A percentile compares a stretch with the other conserved stretches of the same genome.
phyloP scores from a whole-genome alignment of 2,113 vertebrate genomes.

The Pomatorhinus ruficollis region DNA sequence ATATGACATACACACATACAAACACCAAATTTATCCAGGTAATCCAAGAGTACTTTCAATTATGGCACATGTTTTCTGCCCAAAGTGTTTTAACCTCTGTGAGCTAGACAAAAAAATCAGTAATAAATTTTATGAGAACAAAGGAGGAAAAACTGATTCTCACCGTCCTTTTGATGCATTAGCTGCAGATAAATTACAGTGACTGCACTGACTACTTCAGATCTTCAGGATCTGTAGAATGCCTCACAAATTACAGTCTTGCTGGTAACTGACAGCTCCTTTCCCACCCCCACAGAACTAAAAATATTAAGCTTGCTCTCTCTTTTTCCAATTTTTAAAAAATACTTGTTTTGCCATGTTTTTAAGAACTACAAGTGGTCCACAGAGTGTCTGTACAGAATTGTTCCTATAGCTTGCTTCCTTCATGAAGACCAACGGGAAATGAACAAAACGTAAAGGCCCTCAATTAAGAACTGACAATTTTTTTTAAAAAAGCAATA shows the following conservation, averaged over 20 bases:
- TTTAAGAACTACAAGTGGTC: not conserved
- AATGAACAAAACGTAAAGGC: not conserved
- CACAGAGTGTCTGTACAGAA: not conserved
- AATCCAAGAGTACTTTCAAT: not conserved
- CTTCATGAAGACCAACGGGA: not conserved
- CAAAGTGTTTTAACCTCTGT: not conserved
- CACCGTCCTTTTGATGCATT: not conserved
- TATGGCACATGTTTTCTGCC: not conserved
- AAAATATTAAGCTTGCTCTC: constrained; percentile 25
- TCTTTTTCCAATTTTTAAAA: not conserved
- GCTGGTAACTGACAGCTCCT: constrained; percentile 41
- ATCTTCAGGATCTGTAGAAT: not conserved
- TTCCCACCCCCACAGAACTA: constrained; percentile 42
- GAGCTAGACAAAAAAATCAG: not conserved
- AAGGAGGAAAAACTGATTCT: not conserved
- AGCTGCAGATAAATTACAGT: constrained; percentile 10
- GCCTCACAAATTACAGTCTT: constrained; percentile 28
- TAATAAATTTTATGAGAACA: not conserved
- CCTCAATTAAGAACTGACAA: not conserved
- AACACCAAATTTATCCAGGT: not conserved
- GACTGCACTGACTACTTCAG: constrained; percentile 3
- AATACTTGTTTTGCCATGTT: not conserved
- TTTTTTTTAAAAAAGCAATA: not conserved
- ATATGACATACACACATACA: not conserved
- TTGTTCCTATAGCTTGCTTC: not conserved